Evolutionary conservation across 1,140 invertebrate genomes (phyloP).

Genomic region (Drosophila parabipectinata): DNA sequence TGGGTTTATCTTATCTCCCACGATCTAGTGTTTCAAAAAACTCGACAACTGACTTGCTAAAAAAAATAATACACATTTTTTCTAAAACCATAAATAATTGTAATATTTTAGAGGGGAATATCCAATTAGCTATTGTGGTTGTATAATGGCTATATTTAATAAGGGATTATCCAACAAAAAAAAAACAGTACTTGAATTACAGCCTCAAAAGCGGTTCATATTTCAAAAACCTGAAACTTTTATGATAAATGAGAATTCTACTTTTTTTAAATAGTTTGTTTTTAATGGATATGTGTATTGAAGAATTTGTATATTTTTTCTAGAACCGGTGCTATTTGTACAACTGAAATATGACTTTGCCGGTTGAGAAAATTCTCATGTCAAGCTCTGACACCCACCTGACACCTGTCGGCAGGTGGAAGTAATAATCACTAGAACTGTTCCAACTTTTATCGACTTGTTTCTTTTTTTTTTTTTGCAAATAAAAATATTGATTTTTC

Average conservation of each 20-base stretch:
- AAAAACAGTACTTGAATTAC: background rate
- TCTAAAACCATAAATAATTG: background rate
- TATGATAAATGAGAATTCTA: background rate
- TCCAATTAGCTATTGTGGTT: background rate
- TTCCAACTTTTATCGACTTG: background rate
- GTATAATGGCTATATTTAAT: background rate
- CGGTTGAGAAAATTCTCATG: background rate
- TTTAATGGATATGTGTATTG: background rate
- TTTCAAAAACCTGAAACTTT: background rate
- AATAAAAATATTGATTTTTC: too few species aligned
- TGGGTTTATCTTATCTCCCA: constrained; percentile 25
- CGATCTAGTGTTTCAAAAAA: constrained; percentile 1
- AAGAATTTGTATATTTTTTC: background rate
- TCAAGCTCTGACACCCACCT: background rate
- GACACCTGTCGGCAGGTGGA: background rate
- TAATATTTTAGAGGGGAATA: background rate
- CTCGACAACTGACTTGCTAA: constrained; percentile 3
- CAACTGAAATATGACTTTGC: constrained; percentile 1
- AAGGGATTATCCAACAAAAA: background rate
- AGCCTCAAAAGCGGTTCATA: background rate
- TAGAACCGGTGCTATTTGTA: constrained; percentile 12
- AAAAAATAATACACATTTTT: background rate
- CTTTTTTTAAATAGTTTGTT: background rate
- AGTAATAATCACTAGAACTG: constrained; percentile 1
- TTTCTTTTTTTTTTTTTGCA: background rate